phyloP scores from a whole-genome alignment of 2,888 invertebrate genomes.

The Therioaphis trifolii region DNA sequence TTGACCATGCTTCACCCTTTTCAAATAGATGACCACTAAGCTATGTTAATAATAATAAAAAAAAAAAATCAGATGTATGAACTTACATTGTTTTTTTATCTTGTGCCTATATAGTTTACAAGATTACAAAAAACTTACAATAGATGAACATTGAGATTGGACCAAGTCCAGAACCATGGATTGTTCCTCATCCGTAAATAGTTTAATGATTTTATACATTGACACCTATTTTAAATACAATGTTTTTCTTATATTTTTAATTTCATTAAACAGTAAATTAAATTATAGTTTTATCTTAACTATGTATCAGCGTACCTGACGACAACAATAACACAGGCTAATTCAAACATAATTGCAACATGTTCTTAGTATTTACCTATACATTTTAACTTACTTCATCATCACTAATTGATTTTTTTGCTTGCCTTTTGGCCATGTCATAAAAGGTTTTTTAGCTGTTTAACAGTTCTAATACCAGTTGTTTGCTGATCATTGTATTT shows the following conservation, averaged over 20 bases:
- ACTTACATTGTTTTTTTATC: constrained; percentile 5
- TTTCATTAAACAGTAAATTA: constrained; percentile 4
- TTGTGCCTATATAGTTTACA: constrained; percentile 13
- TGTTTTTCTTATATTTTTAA: constrained; percentile 12
- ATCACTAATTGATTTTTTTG: no score
- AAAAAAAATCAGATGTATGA: background rate
- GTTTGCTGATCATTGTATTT: no score
- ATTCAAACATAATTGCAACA: constrained; percentile 5
- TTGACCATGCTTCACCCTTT: constrained; percentile 20
- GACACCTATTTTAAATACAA: constrained; percentile 15
- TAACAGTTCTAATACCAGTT: no score
- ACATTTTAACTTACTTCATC: no score
- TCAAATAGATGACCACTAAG: background rate
- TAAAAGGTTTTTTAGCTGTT: no score
- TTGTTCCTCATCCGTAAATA: constrained; percentile 5
- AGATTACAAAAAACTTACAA: background rate
- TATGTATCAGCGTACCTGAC: background rate
- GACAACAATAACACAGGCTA: background rate
- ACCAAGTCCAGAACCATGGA: background rate
- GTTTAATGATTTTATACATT: background rate
- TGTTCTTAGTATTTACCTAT: no score
- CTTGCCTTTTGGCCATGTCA: no score
- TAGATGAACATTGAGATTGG: background rate
- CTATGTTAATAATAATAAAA: background rate
- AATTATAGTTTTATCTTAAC: constrained; percentile 7